Percentiles rank a stretch among this genome's conserved stretches.
phyloP scores from a whole-genome alignment of 92 coral and sea anemone genomes.

The Phenganax subtilis region DNA sequence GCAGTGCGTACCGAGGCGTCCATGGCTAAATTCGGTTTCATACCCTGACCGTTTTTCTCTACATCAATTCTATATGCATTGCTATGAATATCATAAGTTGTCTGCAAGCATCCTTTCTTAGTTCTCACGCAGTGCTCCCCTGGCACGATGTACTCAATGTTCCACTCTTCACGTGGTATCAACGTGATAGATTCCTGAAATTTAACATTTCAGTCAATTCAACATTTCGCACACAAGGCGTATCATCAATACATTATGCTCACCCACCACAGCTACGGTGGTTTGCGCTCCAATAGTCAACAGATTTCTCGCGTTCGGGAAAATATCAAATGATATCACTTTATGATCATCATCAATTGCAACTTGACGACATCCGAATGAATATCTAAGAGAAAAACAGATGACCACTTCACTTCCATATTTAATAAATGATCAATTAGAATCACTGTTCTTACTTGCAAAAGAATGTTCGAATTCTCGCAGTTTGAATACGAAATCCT shows the following conservation, averaged over 20 bases:
- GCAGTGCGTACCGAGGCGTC: constrained; percentile 61
- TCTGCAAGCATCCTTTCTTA: constrained; percentile 63
- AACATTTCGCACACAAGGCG: neutral
- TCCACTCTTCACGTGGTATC: constrained; percentile 67
- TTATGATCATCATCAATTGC: constrained; percentile 59
- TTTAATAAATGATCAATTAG: no score
- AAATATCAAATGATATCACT: constrained; percentile 50
- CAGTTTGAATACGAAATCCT: constrained; percentile 13
- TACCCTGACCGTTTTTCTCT: constrained; percentile 31
- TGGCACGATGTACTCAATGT: constrained; percentile 58
- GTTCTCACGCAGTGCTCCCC: constrained; percentile 69
- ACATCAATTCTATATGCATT: constrained; percentile 35
- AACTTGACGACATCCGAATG: constrained; percentile 90
- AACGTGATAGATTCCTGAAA: constrained; percentile 67
- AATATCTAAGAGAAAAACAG: constrained; percentile 49
- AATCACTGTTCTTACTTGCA: constrained; percentile 27
- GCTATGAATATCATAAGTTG: constrained; percentile 59
- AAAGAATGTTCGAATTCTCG: constrained; percentile 4
- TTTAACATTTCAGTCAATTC: neutral
- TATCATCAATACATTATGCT: neutral
- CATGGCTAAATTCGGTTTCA: constrained; percentile 45
- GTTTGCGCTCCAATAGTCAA: constrained; percentile 51
- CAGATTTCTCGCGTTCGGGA: constrained; percentile 36
- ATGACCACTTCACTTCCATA: neutral
- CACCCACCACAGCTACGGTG: constrained; percentile 78